phyloP scores from a whole-genome alignment of 1,140 invertebrate species.

The Wiebesia pumilae region DNA sequence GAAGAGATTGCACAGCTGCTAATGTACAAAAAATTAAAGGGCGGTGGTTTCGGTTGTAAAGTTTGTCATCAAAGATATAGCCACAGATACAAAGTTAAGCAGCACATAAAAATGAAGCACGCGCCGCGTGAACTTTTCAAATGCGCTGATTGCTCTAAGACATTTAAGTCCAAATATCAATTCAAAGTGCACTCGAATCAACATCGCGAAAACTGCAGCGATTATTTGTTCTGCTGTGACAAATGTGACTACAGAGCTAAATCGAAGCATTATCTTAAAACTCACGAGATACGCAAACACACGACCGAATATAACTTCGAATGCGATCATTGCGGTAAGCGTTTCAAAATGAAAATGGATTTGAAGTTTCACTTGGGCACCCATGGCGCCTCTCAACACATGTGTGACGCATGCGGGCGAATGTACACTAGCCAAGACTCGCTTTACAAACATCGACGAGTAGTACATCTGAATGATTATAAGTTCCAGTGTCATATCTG shows the following conservation, averaged over 20 bases:
- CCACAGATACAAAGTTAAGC: slow-evolving; percentile 70
- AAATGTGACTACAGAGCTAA: slow-evolving; percentile 60
- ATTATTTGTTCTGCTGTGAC: slow-evolving; percentile 55
- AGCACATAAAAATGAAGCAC: slow-evolving; percentile 54
- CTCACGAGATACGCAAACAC: slow-evolving; percentile 60
- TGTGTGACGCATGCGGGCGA: slow-evolving; percentile 63
- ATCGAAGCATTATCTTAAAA: slow-evolving; percentile 55
- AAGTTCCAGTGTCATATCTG: slow-evolving; percentile 61
- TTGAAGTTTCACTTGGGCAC: slow-evolving; percentile 70
- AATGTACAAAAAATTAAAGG: slow-evolving; percentile 41
- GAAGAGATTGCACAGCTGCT: background rate
- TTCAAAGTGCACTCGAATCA: slow-evolving; percentile 20
- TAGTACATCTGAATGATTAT: slow-evolving; percentile 58
- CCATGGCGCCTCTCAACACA: slow-evolving; percentile 58
- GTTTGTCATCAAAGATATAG: slow-evolving; percentile 61
- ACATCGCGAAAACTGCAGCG: slow-evolving; percentile 39
- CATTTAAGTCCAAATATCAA: slow-evolving; percentile 50
- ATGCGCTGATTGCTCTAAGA: slow-evolving; percentile 54
- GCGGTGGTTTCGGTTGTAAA: slow-evolving; percentile 61
- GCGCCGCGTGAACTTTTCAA: slow-evolving; percentile 32
- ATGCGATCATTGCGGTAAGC: slow-evolving; percentile 74
- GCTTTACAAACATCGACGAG: slow-evolving; percentile 60
- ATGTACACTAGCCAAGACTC: slow-evolving; percentile 61
- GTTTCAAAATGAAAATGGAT: slow-evolving; percentile 70
- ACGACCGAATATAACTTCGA: slow-evolving; percentile 69